phyloP scores from a whole-genome alignment of 2,888 invertebrate genomes.

The Drosophila parthenogenetica region DNA sequence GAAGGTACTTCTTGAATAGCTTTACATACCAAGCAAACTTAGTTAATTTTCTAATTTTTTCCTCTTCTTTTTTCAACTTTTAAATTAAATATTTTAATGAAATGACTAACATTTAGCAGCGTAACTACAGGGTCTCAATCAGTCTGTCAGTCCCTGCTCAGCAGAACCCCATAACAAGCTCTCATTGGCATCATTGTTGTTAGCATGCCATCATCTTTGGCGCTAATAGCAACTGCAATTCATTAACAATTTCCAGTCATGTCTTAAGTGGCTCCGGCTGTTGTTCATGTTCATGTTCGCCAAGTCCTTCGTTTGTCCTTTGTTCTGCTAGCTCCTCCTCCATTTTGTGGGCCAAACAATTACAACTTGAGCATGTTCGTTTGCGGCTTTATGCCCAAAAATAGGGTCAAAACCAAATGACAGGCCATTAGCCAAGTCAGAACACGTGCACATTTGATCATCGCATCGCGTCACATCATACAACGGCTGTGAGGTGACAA shows the following conservation, averaged over 20 bases:
- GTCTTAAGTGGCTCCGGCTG: slow-evolving; percentile 41
- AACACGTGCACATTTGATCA: slow-evolving; percentile 51
- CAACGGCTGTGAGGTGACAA: slow-evolving; percentile 30
- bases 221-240: slow-evolving; percentile 59
- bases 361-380: slow-evolving; percentile 37
- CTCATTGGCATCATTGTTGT: not conserved
- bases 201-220: slow-evolving; percentile 18
- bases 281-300: slow-evolving; percentile 1
- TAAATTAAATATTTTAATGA: no score
- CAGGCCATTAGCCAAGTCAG: slow-evolving; percentile 54
- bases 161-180: no score
- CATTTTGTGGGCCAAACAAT: slow-evolving; percentile 17
- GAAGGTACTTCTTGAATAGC: no score
- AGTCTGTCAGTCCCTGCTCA: no score
- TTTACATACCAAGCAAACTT: no score
- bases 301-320: slow-evolving; percentile 3
- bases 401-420: slow-evolving; percentile 31
- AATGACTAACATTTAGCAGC: no score
- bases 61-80: no score
- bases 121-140: no score
- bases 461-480: slow-evolving; percentile 8
- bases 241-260: slow-evolving; percentile 57
- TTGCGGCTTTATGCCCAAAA: slow-evolving; percentile 18
- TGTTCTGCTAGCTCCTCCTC: slow-evolving; percentile 1
- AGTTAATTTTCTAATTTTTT: no score